These are phyloP conservation scores for Phocides pigmalion DNA, from an alignment of 1,140 invertebrate genomes.

Conservation along the genomic window DNA sequence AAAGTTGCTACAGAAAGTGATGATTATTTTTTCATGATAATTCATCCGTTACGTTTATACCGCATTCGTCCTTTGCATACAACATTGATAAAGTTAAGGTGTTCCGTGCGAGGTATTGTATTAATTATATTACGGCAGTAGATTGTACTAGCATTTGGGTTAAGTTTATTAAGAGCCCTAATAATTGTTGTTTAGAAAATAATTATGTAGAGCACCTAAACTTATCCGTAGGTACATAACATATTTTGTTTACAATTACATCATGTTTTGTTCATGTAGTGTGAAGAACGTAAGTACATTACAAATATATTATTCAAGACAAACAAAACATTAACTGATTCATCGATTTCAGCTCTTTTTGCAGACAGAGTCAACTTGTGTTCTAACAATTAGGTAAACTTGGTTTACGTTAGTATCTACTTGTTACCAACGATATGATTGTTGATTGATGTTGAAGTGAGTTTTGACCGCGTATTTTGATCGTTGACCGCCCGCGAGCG, in stretches of 20 bases:
- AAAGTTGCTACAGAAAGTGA: slow-evolving; percentile 27
- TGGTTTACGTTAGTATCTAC: slow-evolving; percentile 16
- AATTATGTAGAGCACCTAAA: slow-evolving; percentile 37
- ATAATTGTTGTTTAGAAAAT: slow-evolving; percentile 26
- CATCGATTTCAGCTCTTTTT: slow-evolving; percentile 32
- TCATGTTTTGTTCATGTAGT: slow-evolving; percentile 65
- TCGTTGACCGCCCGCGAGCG: slow-evolving; percentile 36
- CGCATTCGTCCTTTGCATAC: slow-evolving; percentile 55
- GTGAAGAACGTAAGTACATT: slow-evolving; percentile 44
- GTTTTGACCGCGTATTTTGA: slow-evolving; percentile 5
- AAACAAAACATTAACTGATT: slow-evolving; percentile 26
- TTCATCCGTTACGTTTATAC: slow-evolving; percentile 38
- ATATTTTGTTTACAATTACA: slow-evolving; percentile 57
- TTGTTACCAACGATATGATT: slow-evolving; percentile 24
- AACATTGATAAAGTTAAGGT: slow-evolving; percentile 75
- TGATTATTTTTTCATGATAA: slow-evolving; percentile 7
- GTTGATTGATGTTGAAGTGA: slow-evolving; percentile 7
- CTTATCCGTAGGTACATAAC: slow-evolving; percentile 66
- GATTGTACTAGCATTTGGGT: slow-evolving; percentile 38
- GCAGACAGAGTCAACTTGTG: slow-evolving; percentile 23
- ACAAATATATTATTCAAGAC: slow-evolving; percentile 21
- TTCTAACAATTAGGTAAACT: background rate
- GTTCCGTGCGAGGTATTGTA: slow-evolving; percentile 79
- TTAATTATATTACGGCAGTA: slow-evolving; percentile 47
- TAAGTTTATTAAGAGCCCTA: slow-evolving; percentile 39